phyloP scores from a whole-genome alignment of 2,888 invertebrate genomes.

The Tetramorium bicarinatum region DNA sequence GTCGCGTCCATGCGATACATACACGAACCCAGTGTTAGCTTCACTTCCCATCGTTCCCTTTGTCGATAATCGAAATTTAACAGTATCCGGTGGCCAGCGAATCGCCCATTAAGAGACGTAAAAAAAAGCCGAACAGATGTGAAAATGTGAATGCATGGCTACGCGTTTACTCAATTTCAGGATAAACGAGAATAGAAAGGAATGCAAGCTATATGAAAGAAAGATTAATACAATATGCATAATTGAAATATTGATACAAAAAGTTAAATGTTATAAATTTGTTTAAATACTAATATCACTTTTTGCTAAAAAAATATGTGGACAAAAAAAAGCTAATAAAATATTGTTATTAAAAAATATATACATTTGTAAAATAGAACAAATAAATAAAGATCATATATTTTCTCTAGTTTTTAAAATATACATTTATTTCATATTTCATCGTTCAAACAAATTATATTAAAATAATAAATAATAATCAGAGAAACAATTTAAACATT shows the following conservation, averaged over 20 bases:
- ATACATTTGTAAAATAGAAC: background rate
- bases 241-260: conserved; percentile 10
- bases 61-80: conserved; percentile 78
- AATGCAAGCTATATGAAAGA: background rate
- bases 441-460: background rate
- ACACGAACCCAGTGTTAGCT: conserved; percentile 23
- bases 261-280: background rate
- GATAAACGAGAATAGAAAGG: conserved; percentile 15
- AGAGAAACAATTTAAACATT: background rate
- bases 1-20: conserved; percentile 43
- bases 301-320: background rate
- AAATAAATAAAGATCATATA: background rate
- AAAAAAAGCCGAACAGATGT: conserved; percentile 62
- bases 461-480: conserved; percentile 4
- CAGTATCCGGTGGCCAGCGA: conserved; percentile 67
- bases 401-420: too few relatives aligned
- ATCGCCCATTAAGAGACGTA: conserved; percentile 69
- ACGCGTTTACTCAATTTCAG: conserved; percentile 2
- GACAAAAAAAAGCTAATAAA: background rate
- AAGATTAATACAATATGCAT: background rate
- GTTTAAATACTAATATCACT: background rate
- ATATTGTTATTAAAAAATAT: background rate
- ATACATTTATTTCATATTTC: too few relatives aligned
- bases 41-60: conserved; percentile 39
- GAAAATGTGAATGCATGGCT: conserved; percentile 17